Base-by-base conservation (phyloP, 2,797 vertebrate species). In the Rachycentron canadum region DNA sequence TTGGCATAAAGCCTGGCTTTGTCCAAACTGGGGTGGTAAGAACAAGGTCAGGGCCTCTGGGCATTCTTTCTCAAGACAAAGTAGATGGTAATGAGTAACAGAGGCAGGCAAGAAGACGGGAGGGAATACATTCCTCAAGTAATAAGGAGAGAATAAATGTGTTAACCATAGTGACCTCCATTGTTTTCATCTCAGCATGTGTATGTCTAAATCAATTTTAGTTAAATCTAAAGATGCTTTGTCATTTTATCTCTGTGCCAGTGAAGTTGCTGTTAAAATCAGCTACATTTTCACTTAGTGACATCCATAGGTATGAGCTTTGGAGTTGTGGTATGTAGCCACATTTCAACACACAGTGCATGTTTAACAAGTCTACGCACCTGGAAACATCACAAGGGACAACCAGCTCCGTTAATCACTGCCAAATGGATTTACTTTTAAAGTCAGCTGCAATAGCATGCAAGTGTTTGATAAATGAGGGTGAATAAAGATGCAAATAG, bases 1-100 rank as follows among this genome's bases (percentile, higher is more conserved):
- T 82, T 88, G 75, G 81, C 86, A 91, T 82, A 91, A 91, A 88
- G 89, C 73, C 71, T 69, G 69, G 59, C 79, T 90, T 91, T 89
- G 88, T 92, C 81, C 76, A 69, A 81, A 80, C 41, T 67, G 57
- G 78, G 38, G 71, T 71, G 73, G 66, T 62, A 82, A 73, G 76
- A 81, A 43, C 49, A 56, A 80, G 90, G 86, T 82, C 80, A 79
- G 75, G 72, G 50, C 69, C 87, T 85, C 79, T 78, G 63, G 69
- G 67, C 67, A 69, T 88, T 87, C 65, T 79, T 81, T 66, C 58
- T 81, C 57, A 81, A 78, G 78, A 87, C 69, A 89, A 76, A 84
- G 69, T 50, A 43, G 72, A 79, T 80, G 36, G 68, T 83, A 89
- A 85, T 83, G 82, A 88, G 80, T n/a, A 77, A 78, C 55, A 77